A percentile compares a stretch with the other conserved stretches of the same genome.
Conservation (phyloP, 2,797 vertebrate species). For the Serranus cabrilla region DNA sequence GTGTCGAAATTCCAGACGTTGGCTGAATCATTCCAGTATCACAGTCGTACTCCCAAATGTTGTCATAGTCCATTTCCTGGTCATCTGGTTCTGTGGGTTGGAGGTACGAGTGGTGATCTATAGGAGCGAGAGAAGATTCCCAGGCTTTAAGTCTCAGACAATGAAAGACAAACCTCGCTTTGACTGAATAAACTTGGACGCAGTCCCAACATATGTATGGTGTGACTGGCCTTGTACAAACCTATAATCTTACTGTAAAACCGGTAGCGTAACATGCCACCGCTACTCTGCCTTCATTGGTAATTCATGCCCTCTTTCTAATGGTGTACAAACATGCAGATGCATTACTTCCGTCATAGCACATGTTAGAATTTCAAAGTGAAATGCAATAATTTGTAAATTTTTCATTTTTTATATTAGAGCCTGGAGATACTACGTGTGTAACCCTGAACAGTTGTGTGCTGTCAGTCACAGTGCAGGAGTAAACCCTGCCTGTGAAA, state of each 20-base stretch:
- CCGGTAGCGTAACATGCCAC: slow-evolving; percentile 45
- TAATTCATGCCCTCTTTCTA: slow-evolving; percentile 11
- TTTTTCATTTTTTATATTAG: slow-evolving; percentile 32
- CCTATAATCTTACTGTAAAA: slow-evolving; percentile 54
- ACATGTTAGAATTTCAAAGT: background rate
- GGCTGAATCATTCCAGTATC: slow-evolving; percentile 84
- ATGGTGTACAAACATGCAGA: background rate
- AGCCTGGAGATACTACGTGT: slow-evolving; percentile 8
- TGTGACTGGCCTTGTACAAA: slow-evolving; percentile 30
- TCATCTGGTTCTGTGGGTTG: slow-evolving; percentile 86
- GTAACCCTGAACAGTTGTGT: slow-evolving; percentile 62
- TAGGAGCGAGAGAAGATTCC: slow-evolving; percentile 63
- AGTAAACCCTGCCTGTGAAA: slow-evolving; percentile 58
- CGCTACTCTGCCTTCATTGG: slow-evolving; percentile 18
- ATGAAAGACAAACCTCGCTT: slow-evolving; percentile 48
- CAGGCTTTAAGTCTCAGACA: slow-evolving; percentile 62
- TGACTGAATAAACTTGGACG: slow-evolving; percentile 44
- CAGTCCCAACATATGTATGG: slow-evolving; percentile 19
- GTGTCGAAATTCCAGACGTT: slow-evolving; percentile 84
- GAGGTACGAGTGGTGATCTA: slow-evolving; percentile 86
- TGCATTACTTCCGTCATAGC: background rate
- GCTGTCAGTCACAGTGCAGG: slow-evolving; percentile 58
- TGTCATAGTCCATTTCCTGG: slow-evolving; percentile 90
- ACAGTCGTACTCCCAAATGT: slow-evolving; percentile 87
- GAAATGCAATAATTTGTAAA: slow-evolving; percentile 3